These are phyloP conservation scores for Bimastos eiseni DNA, from an alignment of 2,888 invertebrate genomes.

Conservation along the genomic window DNA sequence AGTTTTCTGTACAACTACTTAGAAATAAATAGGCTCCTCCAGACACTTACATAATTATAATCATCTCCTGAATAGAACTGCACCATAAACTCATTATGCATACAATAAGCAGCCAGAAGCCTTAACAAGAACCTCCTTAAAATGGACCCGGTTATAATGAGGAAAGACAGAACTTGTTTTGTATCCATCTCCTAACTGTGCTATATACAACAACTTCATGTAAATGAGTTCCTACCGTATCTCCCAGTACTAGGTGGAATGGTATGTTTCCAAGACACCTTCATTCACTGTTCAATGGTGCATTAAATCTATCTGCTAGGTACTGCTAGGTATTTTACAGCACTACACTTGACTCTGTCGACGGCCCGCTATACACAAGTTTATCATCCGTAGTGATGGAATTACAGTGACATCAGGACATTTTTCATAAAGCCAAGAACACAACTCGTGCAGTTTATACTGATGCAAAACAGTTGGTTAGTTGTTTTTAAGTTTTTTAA, in stretches of 20 bases:
- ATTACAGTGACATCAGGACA: neutral
- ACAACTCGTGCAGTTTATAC: neutral
- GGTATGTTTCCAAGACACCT: neutral
- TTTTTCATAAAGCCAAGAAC: neutral
- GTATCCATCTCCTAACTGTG: too few species aligned
- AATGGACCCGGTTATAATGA: too few species aligned
- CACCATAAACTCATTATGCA: too few species aligned
- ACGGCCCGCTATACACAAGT: neutral
- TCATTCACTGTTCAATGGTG: neutral
- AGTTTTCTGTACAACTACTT: too few species aligned
- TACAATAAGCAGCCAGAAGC: too few species aligned
- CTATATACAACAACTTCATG: too few species aligned
- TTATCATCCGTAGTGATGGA: neutral
- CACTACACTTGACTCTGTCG: neutral
- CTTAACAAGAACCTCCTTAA: too few species aligned
- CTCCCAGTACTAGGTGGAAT: slow-evolving; percentile 13
- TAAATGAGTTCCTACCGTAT: neutral
- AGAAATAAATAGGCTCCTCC: neutral
- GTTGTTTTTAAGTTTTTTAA: neutral
- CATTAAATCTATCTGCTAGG: neutral
- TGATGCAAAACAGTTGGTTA: neutral
- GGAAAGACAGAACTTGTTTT: too few species aligned
- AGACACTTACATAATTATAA: neutral
- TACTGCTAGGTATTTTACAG: neutral
- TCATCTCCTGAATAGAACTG: neutral